A percentile compares a stretch with the other conserved stretches of the same genome.
Conservation (phyloP, 2,113 vertebrate species). For the Nyctereutes procyonoides region DNA sequence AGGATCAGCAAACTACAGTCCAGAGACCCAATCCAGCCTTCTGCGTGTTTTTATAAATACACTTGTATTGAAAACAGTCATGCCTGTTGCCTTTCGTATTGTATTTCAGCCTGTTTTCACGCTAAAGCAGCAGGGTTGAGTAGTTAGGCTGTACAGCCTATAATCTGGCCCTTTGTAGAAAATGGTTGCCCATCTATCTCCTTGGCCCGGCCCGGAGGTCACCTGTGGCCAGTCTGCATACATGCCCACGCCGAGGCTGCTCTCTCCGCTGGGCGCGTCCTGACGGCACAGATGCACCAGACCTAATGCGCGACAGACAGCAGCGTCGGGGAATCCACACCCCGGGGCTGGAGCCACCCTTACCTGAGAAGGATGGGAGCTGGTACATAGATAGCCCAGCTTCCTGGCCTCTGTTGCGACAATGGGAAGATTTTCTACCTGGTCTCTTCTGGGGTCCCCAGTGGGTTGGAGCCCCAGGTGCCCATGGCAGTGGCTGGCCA, state of each 20-base stretch:
- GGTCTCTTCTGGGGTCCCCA: not conserved
- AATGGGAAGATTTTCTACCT: not conserved
- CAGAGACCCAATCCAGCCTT: not conserved
- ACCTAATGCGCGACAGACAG: not conserved
- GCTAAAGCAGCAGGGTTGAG: not conserved
- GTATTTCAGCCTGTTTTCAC: not conserved
- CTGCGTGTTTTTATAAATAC: not conserved
- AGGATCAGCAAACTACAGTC: not conserved
- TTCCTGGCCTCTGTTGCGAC: not conserved
- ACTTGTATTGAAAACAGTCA: not conserved
- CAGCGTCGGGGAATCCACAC: not conserved
- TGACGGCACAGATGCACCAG: not conserved
- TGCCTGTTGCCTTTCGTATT: not conserved
- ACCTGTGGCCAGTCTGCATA: not conserved
- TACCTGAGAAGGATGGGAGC: not conserved
- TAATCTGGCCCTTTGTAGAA: not conserved
- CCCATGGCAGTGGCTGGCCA: not conserved
- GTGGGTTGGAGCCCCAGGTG: not conserved
- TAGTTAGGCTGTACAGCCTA: not conserved
- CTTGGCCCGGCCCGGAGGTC: not conserved
- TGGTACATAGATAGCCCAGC: no score
- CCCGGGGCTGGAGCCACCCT: not conserved
- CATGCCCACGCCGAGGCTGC: not conserved
- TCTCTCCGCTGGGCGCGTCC: not conserved
- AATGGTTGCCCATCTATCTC: not conserved